These are phyloP conservation scores for Drosophila austrosaltans DNA, from an alignment of 2,888 invertebrate genomes.

Conservation along the genomic window DNA sequence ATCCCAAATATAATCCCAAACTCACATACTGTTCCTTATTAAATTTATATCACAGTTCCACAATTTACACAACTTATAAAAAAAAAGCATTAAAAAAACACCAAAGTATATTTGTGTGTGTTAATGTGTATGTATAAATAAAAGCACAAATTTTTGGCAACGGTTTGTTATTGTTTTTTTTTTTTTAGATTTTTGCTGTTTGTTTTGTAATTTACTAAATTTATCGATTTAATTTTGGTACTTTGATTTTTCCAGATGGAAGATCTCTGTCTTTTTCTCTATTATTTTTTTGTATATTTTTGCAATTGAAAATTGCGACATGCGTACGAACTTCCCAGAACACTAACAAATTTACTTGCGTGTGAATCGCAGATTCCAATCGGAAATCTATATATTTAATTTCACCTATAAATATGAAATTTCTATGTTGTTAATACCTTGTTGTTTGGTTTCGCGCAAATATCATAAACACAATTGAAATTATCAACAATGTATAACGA, in stretches of 20 bases:
- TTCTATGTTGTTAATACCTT: not conserved
- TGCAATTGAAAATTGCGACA: not conserved
- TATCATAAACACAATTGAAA: not conserved
- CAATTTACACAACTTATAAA: constrained; percentile 55
- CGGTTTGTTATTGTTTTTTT: not conserved
- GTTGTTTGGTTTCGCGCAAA: not conserved
- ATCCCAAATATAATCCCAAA: constrained; percentile 22
- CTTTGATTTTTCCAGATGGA: not conserved
- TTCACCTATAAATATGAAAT: not conserved
- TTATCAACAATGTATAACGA: not conserved
- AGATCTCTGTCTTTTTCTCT: not conserved
- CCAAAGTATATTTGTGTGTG: constrained; percentile 39
- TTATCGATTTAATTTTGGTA: constrained; percentile 1
- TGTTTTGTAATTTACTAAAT: not conserved
- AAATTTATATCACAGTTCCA: constrained; percentile 28
- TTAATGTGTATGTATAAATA: not conserved
- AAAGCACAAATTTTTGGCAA: constrained; percentile 3
- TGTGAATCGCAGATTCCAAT: not conserved
- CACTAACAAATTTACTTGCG: not conserved
- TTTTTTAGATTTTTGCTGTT: not conserved
- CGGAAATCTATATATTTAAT: not conserved
- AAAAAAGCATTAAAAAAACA: constrained; percentile 29
- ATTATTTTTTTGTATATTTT: not conserved
- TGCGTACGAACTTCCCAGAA: not conserved
- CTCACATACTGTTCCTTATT: constrained; percentile 32